Evolutionary conservation across 2,888 invertebrate species (phyloP).

Genomic region (Adineta ricciae): DNA sequence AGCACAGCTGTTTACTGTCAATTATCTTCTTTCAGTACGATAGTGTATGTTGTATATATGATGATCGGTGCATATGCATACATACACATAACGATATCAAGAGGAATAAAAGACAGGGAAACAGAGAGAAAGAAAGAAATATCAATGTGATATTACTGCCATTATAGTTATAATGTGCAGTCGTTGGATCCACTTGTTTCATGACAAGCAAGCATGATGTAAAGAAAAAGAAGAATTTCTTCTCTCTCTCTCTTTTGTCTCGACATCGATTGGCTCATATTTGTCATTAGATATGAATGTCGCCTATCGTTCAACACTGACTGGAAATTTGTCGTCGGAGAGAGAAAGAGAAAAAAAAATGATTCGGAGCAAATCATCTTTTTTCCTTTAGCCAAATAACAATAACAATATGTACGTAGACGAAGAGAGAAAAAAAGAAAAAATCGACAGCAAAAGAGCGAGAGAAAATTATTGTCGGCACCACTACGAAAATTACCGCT

Average conservation of each 20-base stretch:
- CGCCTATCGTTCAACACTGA: not conserved
- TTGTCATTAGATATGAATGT: not conserved
- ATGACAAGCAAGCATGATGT: not conserved
- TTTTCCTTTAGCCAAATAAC: not conserved
- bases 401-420: not conserved
- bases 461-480: not conserved
- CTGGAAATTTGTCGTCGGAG: not conserved
- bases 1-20: constrained; percentile 22
- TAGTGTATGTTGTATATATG: no score
- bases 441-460: not conserved
- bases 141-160: not conserved
- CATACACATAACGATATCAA: constrained; percentile 8
- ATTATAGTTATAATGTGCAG: not conserved
- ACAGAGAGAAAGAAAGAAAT: not conserved
- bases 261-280: not conserved
- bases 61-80: not conserved
- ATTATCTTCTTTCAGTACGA: not conserved
- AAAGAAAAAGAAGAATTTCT: not conserved
- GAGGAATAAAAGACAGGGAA: not conserved
- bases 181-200: not conserved
- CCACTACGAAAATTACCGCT: not conserved
- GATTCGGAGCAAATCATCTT: not conserved
- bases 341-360: not conserved
- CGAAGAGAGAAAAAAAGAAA: not conserved
- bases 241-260: not conserved